phyloP scores from a whole-genome alignment of 2,797 vertebrate genomes.

The Natrix natrix region DNA sequence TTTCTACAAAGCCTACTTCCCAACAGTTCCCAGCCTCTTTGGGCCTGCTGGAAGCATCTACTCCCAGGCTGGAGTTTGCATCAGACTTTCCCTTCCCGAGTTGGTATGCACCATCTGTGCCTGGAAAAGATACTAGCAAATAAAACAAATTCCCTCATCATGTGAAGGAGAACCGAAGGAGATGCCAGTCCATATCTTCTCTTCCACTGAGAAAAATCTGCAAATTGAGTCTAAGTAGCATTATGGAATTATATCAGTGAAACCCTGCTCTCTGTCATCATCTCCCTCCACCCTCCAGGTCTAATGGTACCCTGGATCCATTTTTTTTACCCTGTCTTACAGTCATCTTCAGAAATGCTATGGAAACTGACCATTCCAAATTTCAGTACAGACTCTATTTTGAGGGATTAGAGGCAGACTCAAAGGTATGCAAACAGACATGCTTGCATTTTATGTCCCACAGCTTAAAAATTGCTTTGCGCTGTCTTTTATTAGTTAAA shows the following conservation, averaged over 20 bases:
- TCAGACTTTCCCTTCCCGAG: not conserved
- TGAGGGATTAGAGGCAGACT: not conserved
- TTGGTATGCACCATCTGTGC: not conserved
- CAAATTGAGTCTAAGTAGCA: not conserved
- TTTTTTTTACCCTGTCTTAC: not conserved
- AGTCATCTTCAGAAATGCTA: not conserved
- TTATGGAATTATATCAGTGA: not conserved
- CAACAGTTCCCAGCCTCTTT: not conserved
- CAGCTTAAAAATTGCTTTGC: constrained; percentile 31
- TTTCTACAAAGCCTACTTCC: not conserved
- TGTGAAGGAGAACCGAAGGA: not conserved
- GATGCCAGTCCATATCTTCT: not conserved
- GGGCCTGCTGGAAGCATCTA: not conserved
- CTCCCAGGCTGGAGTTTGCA: not conserved
- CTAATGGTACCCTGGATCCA: not conserved
- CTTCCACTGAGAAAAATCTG: not conserved
- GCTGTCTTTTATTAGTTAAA: constrained; percentile 43
- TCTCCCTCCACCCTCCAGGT: not conserved
- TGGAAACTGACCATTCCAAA: not conserved
- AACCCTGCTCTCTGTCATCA: not conserved
- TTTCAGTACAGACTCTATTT: not conserved
- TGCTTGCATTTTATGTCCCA: constrained; percentile 45
- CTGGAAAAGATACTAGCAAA: not conserved
- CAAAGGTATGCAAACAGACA: not conserved
- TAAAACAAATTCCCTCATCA: not conserved